phyloP scores from a whole-genome alignment of 1,140 invertebrate genomes.

The Zaprionus capensis region DNA sequence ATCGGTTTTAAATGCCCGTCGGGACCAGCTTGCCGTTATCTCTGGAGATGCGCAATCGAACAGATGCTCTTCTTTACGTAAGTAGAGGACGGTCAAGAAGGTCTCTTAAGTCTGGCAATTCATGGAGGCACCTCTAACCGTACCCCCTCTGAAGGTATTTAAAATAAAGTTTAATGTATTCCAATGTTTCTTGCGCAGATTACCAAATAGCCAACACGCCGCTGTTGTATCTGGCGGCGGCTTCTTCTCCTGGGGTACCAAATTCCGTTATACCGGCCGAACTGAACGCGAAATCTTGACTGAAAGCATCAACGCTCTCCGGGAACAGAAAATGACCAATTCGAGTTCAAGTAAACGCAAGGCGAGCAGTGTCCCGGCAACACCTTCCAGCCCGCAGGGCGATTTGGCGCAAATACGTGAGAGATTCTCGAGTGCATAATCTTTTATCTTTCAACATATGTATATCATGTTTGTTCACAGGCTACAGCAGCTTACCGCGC shows the following conservation, averaged over 20 bases:
- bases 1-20: conserved; percentile 97
- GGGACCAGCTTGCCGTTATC: conserved; percentile 94
- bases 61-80: conserved; percentile 99
- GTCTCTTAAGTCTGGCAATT: not conserved
- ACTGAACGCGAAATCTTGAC: conserved; percentile 95
- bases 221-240: conserved; percentile 95
- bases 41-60: conserved; percentile 98
- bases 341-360: conserved; percentile 88
- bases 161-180: conserved; percentile 10
- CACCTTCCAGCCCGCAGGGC: conserved; percentile 90
- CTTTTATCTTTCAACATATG: not conserved
- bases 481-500: conserved; percentile 92
- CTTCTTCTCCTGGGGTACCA: conserved; percentile 96
- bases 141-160: not conserved
- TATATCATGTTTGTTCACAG: conserved; percentile 81
- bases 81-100: conserved; percentile 84
- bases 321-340: conserved; percentile 85
- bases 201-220: conserved; percentile 94
- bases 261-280: conserved; percentile 95
- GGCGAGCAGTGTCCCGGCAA: conserved; percentile 93
- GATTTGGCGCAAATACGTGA: conserved; percentile 82
- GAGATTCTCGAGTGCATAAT: not conserved
- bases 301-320: conserved; percentile 85
- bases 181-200: conserved; percentile 85
- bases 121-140: not conserved